phyloP scores from a whole-genome alignment of 1,140 invertebrate genomes.

The Hirudo medicinalis region DNA sequence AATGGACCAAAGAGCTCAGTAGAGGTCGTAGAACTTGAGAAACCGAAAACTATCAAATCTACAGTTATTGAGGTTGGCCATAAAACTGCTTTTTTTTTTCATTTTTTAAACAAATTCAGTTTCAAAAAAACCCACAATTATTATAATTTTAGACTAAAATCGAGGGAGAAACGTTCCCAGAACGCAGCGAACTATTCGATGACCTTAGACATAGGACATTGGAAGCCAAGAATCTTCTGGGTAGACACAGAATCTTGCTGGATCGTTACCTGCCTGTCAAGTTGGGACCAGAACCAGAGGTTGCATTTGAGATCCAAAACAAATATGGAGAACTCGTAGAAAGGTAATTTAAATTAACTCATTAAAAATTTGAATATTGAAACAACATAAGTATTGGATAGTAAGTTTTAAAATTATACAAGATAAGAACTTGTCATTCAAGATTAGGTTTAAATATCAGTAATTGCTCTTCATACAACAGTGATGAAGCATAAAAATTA shows the following conservation, averaged over 20 bases:
- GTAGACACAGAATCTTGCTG: slow-evolving; percentile 17
- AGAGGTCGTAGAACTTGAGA: no score
- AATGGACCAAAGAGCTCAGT: no score
- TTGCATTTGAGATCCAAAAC: slow-evolving; percentile 18
- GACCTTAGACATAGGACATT: slow-evolving; percentile 11
- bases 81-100: no score
- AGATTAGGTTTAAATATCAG: no score
- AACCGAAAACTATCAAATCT: no score
- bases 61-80: no score
- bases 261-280: slow-evolving; percentile 21
- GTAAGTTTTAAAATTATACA: not conserved
- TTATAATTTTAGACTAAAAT: no score
- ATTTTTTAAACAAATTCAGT: no score
- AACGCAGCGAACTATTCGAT: not conserved
- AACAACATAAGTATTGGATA: not conserved
- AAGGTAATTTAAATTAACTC: slow-evolving; percentile 11
- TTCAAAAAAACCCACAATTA: no score
- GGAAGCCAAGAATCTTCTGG: slow-evolving; percentile 17
- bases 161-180: no score
- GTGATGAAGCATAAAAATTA: no score
- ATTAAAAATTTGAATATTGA: not conserved
- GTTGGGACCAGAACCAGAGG: slow-evolving; percentile 12
- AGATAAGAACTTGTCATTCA: not conserved
- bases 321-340: slow-evolving; percentile 20
- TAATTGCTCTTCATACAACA: no score